These are phyloP conservation scores for Drosophila auraria DNA, from an alignment of 1,140 invertebrate species.

Conservation along the genomic window DNA sequence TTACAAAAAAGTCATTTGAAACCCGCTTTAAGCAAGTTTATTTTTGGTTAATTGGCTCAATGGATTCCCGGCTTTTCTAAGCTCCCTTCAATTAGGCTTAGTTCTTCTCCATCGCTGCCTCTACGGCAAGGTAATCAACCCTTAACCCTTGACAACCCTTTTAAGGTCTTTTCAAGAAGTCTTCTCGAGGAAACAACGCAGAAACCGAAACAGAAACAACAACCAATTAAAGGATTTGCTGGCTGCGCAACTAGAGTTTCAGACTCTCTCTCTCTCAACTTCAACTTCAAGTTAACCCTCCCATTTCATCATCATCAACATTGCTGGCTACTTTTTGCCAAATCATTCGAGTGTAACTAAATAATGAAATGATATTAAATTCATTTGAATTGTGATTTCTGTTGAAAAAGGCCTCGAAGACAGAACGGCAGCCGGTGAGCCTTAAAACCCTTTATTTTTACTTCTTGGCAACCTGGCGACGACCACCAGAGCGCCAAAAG, in stretches of 20 bases:
- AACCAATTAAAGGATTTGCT: slow-evolving; percentile 79
- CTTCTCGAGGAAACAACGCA: slow-evolving; percentile 25
- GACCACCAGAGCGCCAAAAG: slow-evolving; percentile 63
- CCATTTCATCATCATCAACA: slow-evolving; percentile 28
- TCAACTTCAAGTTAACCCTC: slow-evolving; percentile 13
- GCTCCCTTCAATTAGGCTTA: slow-evolving; percentile 41
- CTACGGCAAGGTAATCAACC: slow-evolving; percentile 36
- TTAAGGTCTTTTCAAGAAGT: slow-evolving; percentile 45
- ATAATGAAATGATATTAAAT: slow-evolving; percentile 85
- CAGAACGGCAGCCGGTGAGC: slow-evolving; percentile 41
- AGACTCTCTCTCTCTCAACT: slow-evolving; percentile 18
- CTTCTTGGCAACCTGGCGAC: slow-evolving; percentile 34
- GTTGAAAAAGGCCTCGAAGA: slow-evolving; percentile 68
- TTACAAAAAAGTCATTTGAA: neutral
- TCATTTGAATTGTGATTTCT: slow-evolving; percentile 85
- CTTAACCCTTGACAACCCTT: slow-evolving; percentile 65
- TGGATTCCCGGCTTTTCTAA: slow-evolving; percentile 26
- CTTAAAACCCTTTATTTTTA: slow-evolving; percentile 54
- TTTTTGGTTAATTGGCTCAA: slow-evolving; percentile 50
- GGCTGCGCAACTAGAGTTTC: slow-evolving; percentile 50
- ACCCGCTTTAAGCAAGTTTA: neutral
- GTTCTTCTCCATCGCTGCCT: slow-evolving; percentile 9
- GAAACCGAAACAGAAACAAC: slow-evolving; percentile 44
- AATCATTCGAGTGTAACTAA: slow-evolving; percentile 84
- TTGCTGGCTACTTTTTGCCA: slow-evolving; percentile 74